Conservation (phyloP, 2,113 vertebrate genomes). For the Brachionichthys hirsutus region DNA sequence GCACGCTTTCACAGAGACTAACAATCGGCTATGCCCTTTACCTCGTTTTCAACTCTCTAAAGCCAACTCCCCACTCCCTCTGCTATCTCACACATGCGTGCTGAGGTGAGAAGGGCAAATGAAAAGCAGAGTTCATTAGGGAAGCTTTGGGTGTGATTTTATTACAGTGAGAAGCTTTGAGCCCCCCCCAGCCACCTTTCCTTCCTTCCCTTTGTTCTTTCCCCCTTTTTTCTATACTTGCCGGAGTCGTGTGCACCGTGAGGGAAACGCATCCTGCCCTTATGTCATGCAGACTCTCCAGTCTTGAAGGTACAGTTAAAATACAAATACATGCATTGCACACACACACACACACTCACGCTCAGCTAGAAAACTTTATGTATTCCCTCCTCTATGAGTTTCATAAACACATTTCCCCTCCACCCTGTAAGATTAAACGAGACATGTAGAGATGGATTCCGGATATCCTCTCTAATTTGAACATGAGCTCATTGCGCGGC, state of each 20-base stretch:
- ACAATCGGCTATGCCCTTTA: conserved; percentile 13
- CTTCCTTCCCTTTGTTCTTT: conserved; percentile 41
- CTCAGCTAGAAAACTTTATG: neutral
- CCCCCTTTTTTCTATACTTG: conserved; percentile 20
- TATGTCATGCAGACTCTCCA: conserved; percentile 50
- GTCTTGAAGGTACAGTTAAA: conserved; percentile 25
- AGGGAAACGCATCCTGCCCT: conserved; percentile 41
- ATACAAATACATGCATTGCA: neutral
- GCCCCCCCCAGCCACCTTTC: conserved; percentile 22
- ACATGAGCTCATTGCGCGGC: conserved; percentile 71
- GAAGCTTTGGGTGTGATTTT: conserved; percentile 45
- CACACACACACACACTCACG: no score
- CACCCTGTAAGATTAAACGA: conserved; percentile 69
- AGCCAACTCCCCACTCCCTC: neutral
- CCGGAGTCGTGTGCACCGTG: conserved; percentile 17
- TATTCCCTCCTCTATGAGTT: conserved; percentile 38
- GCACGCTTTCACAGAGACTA: conserved; percentile 39
- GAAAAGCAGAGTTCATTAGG: conserved; percentile 63
- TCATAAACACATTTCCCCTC: conserved; percentile 63
- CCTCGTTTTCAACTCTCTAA: conserved; percentile 11
- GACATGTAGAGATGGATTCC: conserved; percentile 68
- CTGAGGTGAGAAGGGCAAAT: conserved; percentile 43
- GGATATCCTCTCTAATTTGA: conserved; percentile 78
- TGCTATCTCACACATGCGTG: conserved; percentile 38
- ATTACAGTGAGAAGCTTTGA: conserved; percentile 44